Evolutionary conservation across 2,888 invertebrate genomes (phyloP).

Genomic region (Temnothorax rugatulus): DNA sequence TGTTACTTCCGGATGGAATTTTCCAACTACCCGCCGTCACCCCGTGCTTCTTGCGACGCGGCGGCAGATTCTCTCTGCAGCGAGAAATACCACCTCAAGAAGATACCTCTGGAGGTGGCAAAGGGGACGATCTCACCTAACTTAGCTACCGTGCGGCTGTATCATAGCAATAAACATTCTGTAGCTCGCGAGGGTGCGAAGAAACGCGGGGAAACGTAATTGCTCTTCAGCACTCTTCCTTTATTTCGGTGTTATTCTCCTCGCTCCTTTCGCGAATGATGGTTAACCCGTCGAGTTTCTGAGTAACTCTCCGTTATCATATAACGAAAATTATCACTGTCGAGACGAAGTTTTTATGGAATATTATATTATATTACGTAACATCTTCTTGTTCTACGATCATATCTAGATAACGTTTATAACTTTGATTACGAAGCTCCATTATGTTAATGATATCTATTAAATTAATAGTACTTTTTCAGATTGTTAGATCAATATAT

Average conservation of each 20-base stretch:
- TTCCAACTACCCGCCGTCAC: slow-evolving; percentile 36
- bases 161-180: slow-evolving; percentile 76
- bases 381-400: slow-evolving; percentile 11
- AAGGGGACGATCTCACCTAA: slow-evolving; percentile 67
- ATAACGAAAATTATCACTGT: slow-evolving; percentile 31
- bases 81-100: slow-evolving; percentile 28
- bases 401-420: neutral
- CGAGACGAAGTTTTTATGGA: slow-evolving; percentile 1
- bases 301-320: slow-evolving; percentile 33
- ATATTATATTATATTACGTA: slow-evolving; percentile 2
- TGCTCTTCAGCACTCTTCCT: slow-evolving; percentile 45
- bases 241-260: slow-evolving; percentile 12
- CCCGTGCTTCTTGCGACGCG: neutral
- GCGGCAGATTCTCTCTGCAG: slow-evolving; percentile 15
- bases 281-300: slow-evolving; percentile 17
- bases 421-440: neutral
- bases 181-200: slow-evolving; percentile 42
- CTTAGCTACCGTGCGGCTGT: slow-evolving; percentile 61
- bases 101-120: slow-evolving; percentile 60
- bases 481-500: neutral
- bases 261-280: neutral
- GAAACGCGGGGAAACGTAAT: slow-evolving; percentile 43
- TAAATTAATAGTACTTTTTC: neutral
- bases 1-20: slow-evolving; percentile 48
- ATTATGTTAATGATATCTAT: neutral